Evolutionary conservation across 2,888 invertebrate species (phyloP).

Genomic region (Philaethria dido): DNA sequence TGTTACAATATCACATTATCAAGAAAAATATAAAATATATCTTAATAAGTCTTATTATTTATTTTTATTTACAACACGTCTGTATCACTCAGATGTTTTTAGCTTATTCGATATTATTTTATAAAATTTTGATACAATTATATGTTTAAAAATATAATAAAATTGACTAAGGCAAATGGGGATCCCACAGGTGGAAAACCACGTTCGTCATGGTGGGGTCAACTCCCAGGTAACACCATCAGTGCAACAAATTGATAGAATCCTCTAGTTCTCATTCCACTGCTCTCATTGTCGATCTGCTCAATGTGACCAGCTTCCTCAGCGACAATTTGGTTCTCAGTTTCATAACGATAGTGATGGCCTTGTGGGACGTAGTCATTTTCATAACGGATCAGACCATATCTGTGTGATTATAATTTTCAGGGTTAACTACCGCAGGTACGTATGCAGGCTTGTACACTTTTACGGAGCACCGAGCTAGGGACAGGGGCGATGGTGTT

Average conservation of each 20-base stretch:
- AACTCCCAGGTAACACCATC: slow-evolving; percentile 73
- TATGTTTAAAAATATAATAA: too few relatives aligned
- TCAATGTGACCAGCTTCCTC: slow-evolving; percentile 73
- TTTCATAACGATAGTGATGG: slow-evolving; percentile 77
- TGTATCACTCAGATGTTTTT: too few relatives aligned
- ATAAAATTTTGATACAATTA: too few relatives aligned
- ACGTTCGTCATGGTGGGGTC: slow-evolving; percentile 76
- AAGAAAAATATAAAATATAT: too few relatives aligned
- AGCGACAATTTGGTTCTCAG: slow-evolving; percentile 75
- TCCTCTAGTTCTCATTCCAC: slow-evolving; percentile 64
- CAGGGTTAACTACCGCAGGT: slow-evolving; percentile 23
- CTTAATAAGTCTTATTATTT: too few relatives aligned
- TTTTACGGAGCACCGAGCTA: too few relatives aligned
- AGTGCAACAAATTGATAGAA: slow-evolving; percentile 71
- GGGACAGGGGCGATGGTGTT: too few relatives aligned
- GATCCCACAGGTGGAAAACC: slow-evolving; percentile 66
- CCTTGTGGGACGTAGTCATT: slow-evolving; percentile 63
- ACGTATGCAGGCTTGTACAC: slow-evolving; percentile 26
- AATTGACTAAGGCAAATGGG: slow-evolving; percentile 61
- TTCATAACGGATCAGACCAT: slow-evolving; percentile 73
- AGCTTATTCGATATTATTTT: too few relatives aligned
- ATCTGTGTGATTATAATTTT: slow-evolving; percentile 65
- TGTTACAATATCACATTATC: too few relatives aligned
- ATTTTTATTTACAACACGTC: too few relatives aligned
- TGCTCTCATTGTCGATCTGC: slow-evolving; percentile 56